Percentiles rank a stretch among this genome's conserved stretches.
These are phyloP conservation scores for Azorinus chamasolen DNA, from an alignment of 2,888 invertebrate genomes.

Conservation along the genomic window DNA sequence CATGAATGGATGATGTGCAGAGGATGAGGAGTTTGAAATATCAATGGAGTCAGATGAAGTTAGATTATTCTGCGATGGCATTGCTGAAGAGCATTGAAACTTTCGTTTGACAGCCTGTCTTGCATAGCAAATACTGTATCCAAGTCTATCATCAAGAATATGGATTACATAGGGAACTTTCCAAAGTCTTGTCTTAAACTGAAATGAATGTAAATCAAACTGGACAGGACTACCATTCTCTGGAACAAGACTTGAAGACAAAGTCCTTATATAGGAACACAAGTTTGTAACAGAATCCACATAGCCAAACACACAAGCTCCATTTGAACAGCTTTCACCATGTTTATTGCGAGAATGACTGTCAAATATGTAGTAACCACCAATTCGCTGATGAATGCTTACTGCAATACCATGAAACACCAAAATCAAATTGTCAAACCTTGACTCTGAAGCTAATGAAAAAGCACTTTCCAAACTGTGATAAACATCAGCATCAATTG, in stretches of 20 bases:
- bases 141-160: not conserved
- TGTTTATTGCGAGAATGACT: slow-evolving; percentile 3
- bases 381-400: not conserved
- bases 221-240: not conserved
- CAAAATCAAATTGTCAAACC: not conserved
- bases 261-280: not conserved
- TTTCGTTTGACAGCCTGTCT: not conserved
- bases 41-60: not conserved
- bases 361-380: not conserved
- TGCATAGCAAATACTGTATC: not conserved
- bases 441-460: not conserved
- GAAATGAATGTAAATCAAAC: slow-evolving; percentile 1
- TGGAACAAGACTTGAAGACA: not conserved
- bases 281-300: not conserved
- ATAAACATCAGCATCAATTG: not conserved
- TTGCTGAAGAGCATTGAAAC: too few relatives aligned
- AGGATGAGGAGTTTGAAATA: not conserved
- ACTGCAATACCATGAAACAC: slow-evolving; percentile 2
- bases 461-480: not conserved
- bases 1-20: too few relatives aligned
- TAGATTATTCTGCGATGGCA: too few relatives aligned
- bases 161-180: not conserved
- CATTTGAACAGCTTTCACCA: slow-evolving; percentile 1
- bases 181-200: not conserved
- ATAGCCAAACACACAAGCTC: not conserved